Evolutionary conservation across 1,140 invertebrate genomes (phyloP).

Genomic region (Neuroterus valhalla): DNA sequence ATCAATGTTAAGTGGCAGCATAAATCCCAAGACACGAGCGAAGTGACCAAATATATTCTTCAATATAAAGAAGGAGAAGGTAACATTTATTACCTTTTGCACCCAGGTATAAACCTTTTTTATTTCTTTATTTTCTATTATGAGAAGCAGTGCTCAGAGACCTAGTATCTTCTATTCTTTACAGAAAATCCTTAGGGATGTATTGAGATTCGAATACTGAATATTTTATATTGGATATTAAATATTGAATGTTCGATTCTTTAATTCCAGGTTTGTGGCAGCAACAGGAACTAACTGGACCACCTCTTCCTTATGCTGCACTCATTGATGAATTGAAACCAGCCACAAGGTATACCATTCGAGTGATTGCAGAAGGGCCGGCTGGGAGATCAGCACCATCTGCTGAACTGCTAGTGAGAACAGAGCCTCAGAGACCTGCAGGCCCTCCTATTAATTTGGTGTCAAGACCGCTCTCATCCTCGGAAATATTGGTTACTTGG

Average conservation of each 20-base stretch:
- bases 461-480: constrained; percentile 83
- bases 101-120: constrained; percentile 48
- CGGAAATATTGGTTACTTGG: constrained; percentile 87
- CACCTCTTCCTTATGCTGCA: constrained; percentile 78
- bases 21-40: constrained; percentile 79
- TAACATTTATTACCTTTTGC: constrained; percentile 54
- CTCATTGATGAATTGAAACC: constrained; percentile 84
- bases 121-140: too few relatives aligned
- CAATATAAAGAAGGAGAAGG: constrained; percentile 81
- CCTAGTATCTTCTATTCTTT: too few relatives aligned
- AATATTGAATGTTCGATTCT: too few relatives aligned
- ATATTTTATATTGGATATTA: too few relatives aligned
- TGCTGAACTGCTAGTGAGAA: constrained; percentile 80
- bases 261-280: constrained; percentile 78
- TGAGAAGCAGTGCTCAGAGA: too few relatives aligned
- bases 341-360: constrained; percentile 84
- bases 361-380: constrained; percentile 85
- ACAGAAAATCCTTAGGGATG: too few relatives aligned
- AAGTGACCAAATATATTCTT: constrained; percentile 85
- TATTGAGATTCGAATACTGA: too few relatives aligned
- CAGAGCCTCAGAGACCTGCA: constrained; percentile 86
- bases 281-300: constrained; percentile 80
- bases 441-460: constrained; percentile 84
- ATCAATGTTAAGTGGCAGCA: constrained; percentile 87
- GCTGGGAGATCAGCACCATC: constrained; percentile 84